Base-by-base conservation (phyloP, 1,140 invertebrate species). In the Drosophila bipectinata region DNA sequence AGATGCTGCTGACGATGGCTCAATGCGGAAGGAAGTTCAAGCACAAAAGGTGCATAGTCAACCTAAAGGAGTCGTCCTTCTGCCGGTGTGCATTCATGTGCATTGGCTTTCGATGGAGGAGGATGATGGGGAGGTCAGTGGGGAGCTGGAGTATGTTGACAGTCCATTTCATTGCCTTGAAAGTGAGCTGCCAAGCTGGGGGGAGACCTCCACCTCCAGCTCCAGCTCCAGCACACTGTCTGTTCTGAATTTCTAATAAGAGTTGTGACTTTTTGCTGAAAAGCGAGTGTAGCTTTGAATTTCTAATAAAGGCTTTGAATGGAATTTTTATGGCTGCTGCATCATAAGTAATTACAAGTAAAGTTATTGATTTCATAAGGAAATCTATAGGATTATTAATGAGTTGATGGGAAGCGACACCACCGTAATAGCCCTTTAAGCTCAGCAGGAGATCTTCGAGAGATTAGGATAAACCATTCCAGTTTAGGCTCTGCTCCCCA, bases 21-120 rank as follows among this genome's bases (percentile, higher is more conserved):
- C 52, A 84, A 77, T 77, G 63, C 74, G 68, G 69, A 85, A 85
- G 81, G 53, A 71, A 71, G 44, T 71, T 78, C 51, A 41, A 47
- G 56, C 39, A 77, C 80, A 84, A 85, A 77, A 77, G 67, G 60
- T 54, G 76, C 77, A 79, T 60, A 75, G 66, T 72, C 64, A 47
- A 58, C 54, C 39, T 53, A 53, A 72, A 66, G 72, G 60, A 54
- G 54, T 74, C 47, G 51, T 18, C 15, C 14, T 15, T 45, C 8
- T 18, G 18, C 18, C 64, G 15, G 41, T 77, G 73, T 71, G 81
- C 79, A 82, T 68, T 63, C 71, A 82, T 82, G 75, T 87, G 78
- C 62, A 67, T 67, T 41, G 60, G 60, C 63, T 64, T 44, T 64
- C 60, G 60, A 67, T 64, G 58, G 47, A 47, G 24, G 60, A 64